Percentiles rank a stretch among this genome's conserved stretches.
Conservation (phyloP, 2,888 invertebrate species). For the Synanthedon formicaeformis region DNA sequence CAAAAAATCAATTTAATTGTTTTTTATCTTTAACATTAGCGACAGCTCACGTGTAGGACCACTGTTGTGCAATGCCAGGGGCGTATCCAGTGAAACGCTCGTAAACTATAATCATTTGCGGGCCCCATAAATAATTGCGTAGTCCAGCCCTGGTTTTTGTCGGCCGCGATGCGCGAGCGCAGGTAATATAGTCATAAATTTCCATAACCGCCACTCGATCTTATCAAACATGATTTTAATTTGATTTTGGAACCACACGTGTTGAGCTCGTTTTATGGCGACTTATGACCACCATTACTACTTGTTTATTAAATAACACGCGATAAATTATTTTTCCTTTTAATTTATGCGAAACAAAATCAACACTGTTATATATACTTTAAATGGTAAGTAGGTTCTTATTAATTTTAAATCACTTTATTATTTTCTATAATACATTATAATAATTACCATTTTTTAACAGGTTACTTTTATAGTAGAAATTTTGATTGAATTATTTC, state of each 20-base stretch:
- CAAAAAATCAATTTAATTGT: no score
- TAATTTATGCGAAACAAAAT: background rate
- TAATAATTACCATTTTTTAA: no score
- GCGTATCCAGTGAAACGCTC: conserved; percentile 54
- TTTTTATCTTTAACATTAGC: no score
- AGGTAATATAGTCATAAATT: conserved; percentile 72
- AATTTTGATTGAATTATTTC: no score
- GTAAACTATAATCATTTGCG: conserved; percentile 68
- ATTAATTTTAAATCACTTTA: no score
- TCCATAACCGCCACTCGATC: conserved; percentile 71
- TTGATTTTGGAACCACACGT: conserved; percentile 69
- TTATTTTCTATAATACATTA: no score
- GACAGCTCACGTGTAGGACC: no score
- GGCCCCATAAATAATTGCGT: conserved; percentile 65
- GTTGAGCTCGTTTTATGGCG: conserved; percentile 51
- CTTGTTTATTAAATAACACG: conserved; percentile 14
- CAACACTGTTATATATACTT: no score
- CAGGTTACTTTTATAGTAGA: no score
- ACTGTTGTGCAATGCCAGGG: conserved; percentile 24
- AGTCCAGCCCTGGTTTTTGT: conserved; percentile 59
- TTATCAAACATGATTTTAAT: conserved; percentile 71
- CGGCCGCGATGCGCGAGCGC: conserved; percentile 58
- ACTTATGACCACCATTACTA: conserved; percentile 51
- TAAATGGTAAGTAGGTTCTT: no score
- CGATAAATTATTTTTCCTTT: conserved; percentile 15